Percentiles rank a stretch among this genome's conserved stretches.
Conservation (phyloP, 2,113 vertebrate species). For the Arizona elegans region DNA sequence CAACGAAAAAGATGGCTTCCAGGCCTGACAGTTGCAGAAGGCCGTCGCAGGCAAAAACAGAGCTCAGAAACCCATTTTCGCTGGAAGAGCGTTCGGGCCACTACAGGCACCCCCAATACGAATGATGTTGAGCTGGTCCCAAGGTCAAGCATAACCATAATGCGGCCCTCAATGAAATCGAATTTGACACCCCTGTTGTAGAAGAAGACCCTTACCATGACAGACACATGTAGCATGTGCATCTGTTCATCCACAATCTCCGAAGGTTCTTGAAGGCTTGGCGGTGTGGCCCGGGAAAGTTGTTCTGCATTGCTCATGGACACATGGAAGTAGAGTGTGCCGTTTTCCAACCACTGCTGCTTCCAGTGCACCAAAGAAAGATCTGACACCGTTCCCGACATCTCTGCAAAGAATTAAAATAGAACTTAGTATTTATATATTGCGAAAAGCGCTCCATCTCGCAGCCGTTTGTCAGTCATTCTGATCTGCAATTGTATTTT, state of each 20-base stretch:
- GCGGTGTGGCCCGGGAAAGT: slow-evolving; percentile 77
- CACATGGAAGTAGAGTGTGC: slow-evolving; percentile 94
- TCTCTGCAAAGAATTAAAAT: slow-evolving; percentile 79
- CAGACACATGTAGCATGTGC: slow-evolving; percentile 94
- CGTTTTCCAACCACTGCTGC: slow-evolving; percentile 98
- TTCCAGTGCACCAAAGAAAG: slow-evolving; percentile 97
- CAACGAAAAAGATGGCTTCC: no score
- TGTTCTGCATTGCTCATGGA: slow-evolving; percentile 86
- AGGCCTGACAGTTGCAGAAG: no score
- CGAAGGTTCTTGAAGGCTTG: slow-evolving; percentile 82
- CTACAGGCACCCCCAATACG: no score
- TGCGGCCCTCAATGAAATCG: no score
- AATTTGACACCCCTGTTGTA: no score
- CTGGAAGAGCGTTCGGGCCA: no score
- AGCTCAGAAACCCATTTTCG: no score
- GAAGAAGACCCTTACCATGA: slow-evolving; percentile 84
- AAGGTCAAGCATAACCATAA: no score
- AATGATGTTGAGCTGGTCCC: no score
- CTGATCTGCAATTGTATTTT: not conserved
- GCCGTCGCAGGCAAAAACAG: no score
- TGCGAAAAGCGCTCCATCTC: not conserved
- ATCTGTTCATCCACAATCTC: slow-evolving; percentile 91
- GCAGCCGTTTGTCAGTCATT: not conserved
- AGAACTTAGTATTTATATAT: rapidly evolving
- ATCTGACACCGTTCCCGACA: slow-evolving; percentile 89